phyloP scores from a whole-genome alignment of 2,797 vertebrate species.

The Pseudotriccus pelzelni region DNA sequence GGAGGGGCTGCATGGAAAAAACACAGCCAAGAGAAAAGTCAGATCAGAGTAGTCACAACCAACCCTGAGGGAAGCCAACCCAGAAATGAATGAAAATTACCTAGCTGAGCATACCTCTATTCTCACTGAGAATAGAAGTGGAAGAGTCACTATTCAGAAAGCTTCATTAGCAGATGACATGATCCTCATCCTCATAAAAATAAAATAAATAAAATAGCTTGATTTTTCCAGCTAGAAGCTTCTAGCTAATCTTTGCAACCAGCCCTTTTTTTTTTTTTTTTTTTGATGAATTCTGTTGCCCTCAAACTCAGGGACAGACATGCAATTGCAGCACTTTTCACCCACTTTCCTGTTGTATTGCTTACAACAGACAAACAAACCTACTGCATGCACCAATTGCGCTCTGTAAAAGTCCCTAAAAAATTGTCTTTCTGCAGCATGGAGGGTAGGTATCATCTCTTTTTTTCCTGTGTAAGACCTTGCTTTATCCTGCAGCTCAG shows the following conservation, averaged over 20 bases:
- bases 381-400: not conserved
- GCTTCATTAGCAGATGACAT: not conserved
- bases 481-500: not conserved
- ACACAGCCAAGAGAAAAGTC: not conserved
- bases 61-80: not conserved
- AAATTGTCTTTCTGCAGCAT: not conserved
- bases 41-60: not conserved
- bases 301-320: not conserved
- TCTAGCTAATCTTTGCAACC: not conserved
- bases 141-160: not conserved
- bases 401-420: not conserved
- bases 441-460: not conserved
- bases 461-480: not conserved
- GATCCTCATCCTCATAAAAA: not conserved
- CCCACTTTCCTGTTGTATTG: not conserved
- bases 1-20: not conserved
- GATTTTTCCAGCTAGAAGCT: not conserved
- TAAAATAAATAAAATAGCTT: not conserved
- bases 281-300: not conserved
- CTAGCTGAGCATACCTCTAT: not conserved
- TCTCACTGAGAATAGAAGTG: not conserved
- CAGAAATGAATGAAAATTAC: not conserved
- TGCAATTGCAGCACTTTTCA: accelerated
- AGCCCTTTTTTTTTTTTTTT: not conserved
- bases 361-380: not conserved